Evolutionary conservation across 2,888 invertebrate species (phyloP), one percentile per base, ranked within the genome.

Genomic region (Cosmia pyralina): DNA sequence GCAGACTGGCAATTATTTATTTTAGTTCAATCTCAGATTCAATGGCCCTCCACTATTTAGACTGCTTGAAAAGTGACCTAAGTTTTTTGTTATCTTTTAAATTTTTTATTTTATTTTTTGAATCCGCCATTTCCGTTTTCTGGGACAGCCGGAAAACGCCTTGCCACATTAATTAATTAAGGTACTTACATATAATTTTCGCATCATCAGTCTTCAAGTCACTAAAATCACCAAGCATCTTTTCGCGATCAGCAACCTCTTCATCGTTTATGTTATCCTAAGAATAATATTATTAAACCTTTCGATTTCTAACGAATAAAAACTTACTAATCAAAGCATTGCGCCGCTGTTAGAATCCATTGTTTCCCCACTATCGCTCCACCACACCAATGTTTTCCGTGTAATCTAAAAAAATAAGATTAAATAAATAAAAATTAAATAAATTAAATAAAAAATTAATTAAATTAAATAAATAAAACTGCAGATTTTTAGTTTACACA

Each of bases 301-400:
- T 80, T 80, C 38, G 81, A 63, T 67, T 72, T 69, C 13, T 59
- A 68, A 48, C 53, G 48, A 50, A 28, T 13, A 72, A 41, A 10
- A 69, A 92, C 96, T 94, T 91, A 96, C 96, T 96, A 96, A 79
- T 96, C 96, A 73, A 96, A 96, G 81, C 96, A 96, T 67, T 96
- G 96, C 0, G 95, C 96, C 5, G 96, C 96, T 13, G 94, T 92
- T 8, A 96, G 79, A 4, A 95, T 80, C 95, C 95, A 96, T 46
- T 90, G 90, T 60, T 83, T 89, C 7, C 91, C 92, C n/a, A 96
- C 91, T 41, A 96, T 93, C 0, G 95, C 95, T 2, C 96, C 96
- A 2, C 96, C 96, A 68, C 96, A 96, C 96, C 96, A 96, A 81
- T 96, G 96, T 59, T 95, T 96, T 2, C 92, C 91, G 66, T 96